Evolutionary conservation across 1,140 invertebrate genomes (phyloP).

Genomic region (Zaprionus capensis): DNA sequence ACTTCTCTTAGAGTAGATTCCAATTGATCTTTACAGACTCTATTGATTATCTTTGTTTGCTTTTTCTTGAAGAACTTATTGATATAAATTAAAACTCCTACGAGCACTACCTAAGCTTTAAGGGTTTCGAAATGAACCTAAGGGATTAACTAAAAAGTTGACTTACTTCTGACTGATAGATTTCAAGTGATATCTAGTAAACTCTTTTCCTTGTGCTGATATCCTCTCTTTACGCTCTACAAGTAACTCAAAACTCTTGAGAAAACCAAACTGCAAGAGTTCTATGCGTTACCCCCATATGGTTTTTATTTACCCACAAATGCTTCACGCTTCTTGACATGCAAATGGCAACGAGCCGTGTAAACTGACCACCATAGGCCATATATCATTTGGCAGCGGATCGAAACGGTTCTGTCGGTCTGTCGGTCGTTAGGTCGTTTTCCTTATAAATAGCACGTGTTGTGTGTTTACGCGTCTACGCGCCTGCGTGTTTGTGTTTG

Average conservation of each 20-base stretch:
- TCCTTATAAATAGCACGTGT: slow-evolving; percentile 79
- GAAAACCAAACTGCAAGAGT: not conserved
- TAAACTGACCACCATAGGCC: slow-evolving; percentile 60
- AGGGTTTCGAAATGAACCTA: no score
- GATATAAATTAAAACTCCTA: not conserved
- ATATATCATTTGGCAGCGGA: slow-evolving; percentile 60
- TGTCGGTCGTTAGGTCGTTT: slow-evolving; percentile 42
- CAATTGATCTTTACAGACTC: no score
- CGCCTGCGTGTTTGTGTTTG: slow-evolving; percentile 40
- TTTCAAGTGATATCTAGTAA: no score
- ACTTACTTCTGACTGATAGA: no score
- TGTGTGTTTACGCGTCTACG: slow-evolving; percentile 43
- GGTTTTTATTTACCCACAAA: slow-evolving; percentile 72
- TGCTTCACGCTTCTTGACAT: slow-evolving; percentile 69
- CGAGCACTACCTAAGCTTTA: no score
- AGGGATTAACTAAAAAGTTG: not conserved
- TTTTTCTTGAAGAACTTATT: not conserved
- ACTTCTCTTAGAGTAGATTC: no score
- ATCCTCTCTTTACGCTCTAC: not conserved
- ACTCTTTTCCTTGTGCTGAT: no score
- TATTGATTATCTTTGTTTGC: no score
- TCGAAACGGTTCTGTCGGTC: not conserved
- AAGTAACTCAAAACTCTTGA: slow-evolving; percentile 2
- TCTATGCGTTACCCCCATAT: slow-evolving; percentile 46
- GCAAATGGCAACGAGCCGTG: slow-evolving; percentile 73